Percentiles rank a stretch among this genome's conserved stretches.
phyloP scores from a whole-genome alignment of 2,888 invertebrate species.

The Erebia epiphron region DNA sequence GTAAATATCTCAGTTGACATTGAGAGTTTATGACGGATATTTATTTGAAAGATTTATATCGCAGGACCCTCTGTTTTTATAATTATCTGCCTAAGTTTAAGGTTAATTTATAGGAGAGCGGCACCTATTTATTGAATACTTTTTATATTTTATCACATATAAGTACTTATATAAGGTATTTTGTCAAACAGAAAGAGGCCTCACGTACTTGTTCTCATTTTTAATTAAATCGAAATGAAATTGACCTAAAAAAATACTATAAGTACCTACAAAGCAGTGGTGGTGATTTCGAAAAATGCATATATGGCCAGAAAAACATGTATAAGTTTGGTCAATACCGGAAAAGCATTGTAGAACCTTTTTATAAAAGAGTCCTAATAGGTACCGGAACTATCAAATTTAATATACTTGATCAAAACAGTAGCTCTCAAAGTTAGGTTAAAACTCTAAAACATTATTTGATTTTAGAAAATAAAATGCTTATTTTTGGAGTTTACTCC shows the following conservation, averaged over 20 bases:
- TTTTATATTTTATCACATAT: background rate
- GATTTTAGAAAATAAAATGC: no score
- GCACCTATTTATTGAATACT: background rate
- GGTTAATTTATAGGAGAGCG: slow-evolving; percentile 23
- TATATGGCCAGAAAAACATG: background rate
- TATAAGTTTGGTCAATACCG: slow-evolving; percentile 15
- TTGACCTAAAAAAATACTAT: no score
- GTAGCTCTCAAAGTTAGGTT: slow-evolving; percentile 53
- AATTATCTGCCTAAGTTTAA: slow-evolving; percentile 28
- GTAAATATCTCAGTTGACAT: slow-evolving; percentile 76
- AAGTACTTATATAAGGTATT: no score
- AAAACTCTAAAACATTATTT: no score
- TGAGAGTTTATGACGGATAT: slow-evolving; percentile 70
- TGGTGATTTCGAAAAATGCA: background rate
- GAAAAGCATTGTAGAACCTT: slow-evolving; percentile 12
- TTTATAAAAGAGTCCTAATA: slow-evolving; percentile 7
- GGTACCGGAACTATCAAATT: slow-evolving; percentile 45
- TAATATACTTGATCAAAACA: slow-evolving; percentile 48
- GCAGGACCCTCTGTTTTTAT: slow-evolving; percentile 36
- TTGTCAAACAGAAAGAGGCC: no score
- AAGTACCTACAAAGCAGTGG: no score
- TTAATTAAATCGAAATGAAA: no score
- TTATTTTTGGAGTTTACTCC: no score
- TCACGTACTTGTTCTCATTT: no score
- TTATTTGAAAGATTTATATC: slow-evolving; percentile 71